Evolutionary conservation across 2,888 invertebrate species (phyloP).

Genomic region (Parnassius apollo): DNA sequence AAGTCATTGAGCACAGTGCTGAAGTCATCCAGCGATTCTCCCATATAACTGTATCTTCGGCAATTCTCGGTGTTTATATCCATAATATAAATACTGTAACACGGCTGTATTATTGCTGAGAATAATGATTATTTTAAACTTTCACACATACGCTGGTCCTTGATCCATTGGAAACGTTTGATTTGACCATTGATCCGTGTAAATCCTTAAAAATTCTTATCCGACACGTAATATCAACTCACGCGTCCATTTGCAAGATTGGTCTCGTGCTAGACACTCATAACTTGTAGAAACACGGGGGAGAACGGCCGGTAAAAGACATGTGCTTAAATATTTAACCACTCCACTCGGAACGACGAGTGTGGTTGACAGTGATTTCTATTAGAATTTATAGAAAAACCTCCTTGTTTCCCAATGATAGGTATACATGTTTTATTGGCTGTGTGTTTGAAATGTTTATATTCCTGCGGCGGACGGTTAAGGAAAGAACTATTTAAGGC

Average conservation of each 20-base stretch:
- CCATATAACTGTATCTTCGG: no score
- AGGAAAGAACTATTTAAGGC: conserved; percentile 3
- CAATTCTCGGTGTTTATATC: no score
- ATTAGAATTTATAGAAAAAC: conserved; percentile 46
- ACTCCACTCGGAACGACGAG: conserved; percentile 43
- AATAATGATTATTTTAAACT: no score
- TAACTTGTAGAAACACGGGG: conserved; percentile 26
- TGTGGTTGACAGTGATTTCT: conserved; percentile 64
- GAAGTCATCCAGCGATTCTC: no score
- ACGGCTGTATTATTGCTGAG: no score
- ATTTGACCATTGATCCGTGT: not conserved
- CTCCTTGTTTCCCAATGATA: conserved; percentile 30
- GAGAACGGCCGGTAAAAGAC: conserved; percentile 42
- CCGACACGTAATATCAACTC: conserved; percentile 12
- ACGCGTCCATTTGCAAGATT: conserved; percentile 18
- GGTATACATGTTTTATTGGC: conserved; percentile 20
- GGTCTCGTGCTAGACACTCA: conserved; percentile 28
- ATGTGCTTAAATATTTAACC: conserved; percentile 62
- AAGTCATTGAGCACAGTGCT: no score
- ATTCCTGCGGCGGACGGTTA: conserved; percentile 12
- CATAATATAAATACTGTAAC: no score
- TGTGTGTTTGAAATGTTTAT: conserved; percentile 21
- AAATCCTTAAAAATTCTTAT: conserved; percentile 1
- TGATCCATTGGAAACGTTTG: not conserved
- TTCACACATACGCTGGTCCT: not conserved